Evolutionary conservation across 2,797 vertebrate genomes (phyloP), one percentile per base, ranked within the genome.

Genomic region (Heteromormyrus szaboi): DNA sequence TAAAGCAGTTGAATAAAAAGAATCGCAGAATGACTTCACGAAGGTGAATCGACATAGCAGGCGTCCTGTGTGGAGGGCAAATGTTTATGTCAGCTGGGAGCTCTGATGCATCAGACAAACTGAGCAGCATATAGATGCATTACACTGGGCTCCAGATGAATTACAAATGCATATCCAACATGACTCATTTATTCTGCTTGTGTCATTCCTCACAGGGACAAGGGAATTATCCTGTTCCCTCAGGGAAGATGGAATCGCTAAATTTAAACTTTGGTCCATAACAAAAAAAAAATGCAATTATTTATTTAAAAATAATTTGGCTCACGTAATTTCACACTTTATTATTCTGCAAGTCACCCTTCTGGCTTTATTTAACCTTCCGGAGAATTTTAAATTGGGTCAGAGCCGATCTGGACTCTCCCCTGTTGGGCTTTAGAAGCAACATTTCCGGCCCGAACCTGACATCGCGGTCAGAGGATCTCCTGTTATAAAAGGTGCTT

Each of bases 291-390:
- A 89, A 81, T 89, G 89, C 89, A 92, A 91, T 92, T 90, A 91
- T 92, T 92, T 91, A 91, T 92, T 92, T 91, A 91, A 91, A 89
- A 72, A 87, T 90, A 91, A 92, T 91, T 89, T 85, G 53, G 41
- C 87, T 89, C 89, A 88, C 87, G 54, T 90, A 90, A 91, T 92
- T 90, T 90, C 83, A 88, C 85, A 88, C 76, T 90, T 92, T 89
- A 56, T 88, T 89, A 85, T 88, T 85, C 54, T 48, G 17, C 37
- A 44, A 88, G n/a, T 53, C 81, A 29, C 79, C 81, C 33, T 37
- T 14, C 5, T 62, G 83, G 87, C 87, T 88, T 41, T 50, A 51
- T 53, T 84, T 86, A 59, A 88, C 48, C 89, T 86, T 88, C 53
- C 37, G 29, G 7, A 44, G 33, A 76, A 88, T 25, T 79, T 46